Percentiles rank a stretch among this genome's conserved stretches.
These are phyloP conservation scores for Brevimyrus niger DNA, from an alignment of 2,113 vertebrate genomes.

Conservation along the genomic window DNA sequence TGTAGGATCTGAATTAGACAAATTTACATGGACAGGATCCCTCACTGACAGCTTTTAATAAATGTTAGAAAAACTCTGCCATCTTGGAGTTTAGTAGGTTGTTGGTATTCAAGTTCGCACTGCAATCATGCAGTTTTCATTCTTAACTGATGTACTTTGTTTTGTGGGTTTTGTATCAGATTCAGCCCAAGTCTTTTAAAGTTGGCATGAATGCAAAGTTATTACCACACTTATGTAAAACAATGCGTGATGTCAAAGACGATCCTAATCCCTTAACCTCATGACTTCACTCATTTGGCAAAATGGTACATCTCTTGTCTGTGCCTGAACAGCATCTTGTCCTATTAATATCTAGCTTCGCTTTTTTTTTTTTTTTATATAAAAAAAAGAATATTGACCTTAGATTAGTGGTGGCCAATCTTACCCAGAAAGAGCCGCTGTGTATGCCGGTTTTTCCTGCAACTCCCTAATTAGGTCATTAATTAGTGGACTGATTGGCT, in stretches of 20 bases:
- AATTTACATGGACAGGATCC: neutral
- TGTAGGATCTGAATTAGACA: neutral
- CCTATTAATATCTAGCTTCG: neutral
- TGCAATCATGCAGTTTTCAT: neutral
- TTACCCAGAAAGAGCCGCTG: too few species aligned
- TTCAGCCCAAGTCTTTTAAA: neutral
- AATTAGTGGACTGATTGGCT: too few species aligned
- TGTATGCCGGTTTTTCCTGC: too few species aligned
- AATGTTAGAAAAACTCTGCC: neutral
- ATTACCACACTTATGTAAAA: neutral
- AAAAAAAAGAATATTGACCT: neutral
- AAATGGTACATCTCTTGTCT: neutral
- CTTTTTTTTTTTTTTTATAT: neutral
- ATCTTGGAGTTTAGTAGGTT: neutral
- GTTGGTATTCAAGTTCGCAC: neutral
- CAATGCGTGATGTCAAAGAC: neutral
- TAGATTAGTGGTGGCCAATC: neutral
- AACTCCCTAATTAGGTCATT: too few species aligned
- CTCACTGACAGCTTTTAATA: neutral
- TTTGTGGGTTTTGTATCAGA: neutral
- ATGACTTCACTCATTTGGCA: neutral
- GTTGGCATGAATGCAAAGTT: neutral
- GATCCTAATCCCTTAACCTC: neutral
- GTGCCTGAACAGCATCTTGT: neutral
- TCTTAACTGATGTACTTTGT: neutral